Evolutionary conservation across 2,888 invertebrate species (phyloP).

Genomic region (Heliconius charithonia): DNA sequence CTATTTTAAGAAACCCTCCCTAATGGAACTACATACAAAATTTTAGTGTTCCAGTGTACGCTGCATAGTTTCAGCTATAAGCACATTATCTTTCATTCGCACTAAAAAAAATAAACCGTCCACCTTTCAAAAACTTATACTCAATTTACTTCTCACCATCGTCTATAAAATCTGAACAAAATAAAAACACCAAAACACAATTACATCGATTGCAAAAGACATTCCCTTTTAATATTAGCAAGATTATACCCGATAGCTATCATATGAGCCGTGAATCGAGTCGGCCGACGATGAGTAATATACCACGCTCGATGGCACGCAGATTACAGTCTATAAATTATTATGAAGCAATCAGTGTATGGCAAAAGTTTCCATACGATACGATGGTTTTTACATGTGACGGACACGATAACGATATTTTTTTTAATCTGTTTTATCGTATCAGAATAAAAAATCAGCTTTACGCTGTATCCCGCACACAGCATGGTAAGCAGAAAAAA

Average conservation of each 20-base stretch:
- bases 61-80: background rate
- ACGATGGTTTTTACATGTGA: slow-evolving; percentile 36
- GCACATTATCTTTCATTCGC: background rate
- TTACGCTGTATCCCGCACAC: too few relatives aligned
- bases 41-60: background rate
- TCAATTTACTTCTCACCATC: background rate
- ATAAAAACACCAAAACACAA: slow-evolving; percentile 16
- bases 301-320: slow-evolving; percentile 69
- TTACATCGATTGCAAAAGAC: slow-evolving; percentile 33
- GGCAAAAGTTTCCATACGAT: slow-evolving; percentile 68
- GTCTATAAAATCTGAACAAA: background rate
- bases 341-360: slow-evolving; percentile 82
- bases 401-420: slow-evolving; percentile 12
- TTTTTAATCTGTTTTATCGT: background rate
- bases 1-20: too few relatives aligned
- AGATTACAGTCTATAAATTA: slow-evolving; percentile 80
- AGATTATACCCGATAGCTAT: slow-evolving; percentile 45
- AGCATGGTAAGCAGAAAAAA: too few relatives aligned
- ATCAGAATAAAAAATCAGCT: too few relatives aligned
- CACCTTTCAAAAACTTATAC: background rate
- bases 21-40: background rate
- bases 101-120: background rate
- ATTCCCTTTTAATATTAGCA: slow-evolving; percentile 45
- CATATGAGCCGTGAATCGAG: slow-evolving; percentile 52
- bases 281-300: slow-evolving; percentile 70